phyloP scores from a whole-genome alignment of 2,113 vertebrate species.

The Apaloderma vittatum region DNA sequence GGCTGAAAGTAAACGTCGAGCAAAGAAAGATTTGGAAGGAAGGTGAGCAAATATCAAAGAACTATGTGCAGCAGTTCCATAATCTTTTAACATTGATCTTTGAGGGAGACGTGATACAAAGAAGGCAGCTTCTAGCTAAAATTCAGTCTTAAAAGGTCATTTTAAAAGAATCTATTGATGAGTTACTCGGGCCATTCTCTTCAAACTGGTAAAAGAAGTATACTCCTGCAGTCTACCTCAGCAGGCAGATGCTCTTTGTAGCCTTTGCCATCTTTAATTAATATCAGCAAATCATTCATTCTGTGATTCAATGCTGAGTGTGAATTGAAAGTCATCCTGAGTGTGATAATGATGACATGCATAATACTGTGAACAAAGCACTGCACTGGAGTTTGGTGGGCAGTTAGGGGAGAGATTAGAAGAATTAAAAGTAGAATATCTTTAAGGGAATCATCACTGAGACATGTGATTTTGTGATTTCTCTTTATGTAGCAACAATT shows the following conservation, averaged over 20 bases:
- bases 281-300: not conserved
- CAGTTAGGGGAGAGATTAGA: not conserved
- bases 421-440: not conserved
- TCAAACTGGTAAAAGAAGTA: not conserved
- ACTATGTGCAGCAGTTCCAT: not conserved
- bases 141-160: not conserved
- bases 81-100: not conserved
- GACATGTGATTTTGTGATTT: not conserved
- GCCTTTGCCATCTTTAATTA: not conserved
- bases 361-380: not conserved
- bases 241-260: not conserved
- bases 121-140: not conserved
- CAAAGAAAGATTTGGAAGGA: not conserved
- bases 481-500: not conserved
- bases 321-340: not conserved
- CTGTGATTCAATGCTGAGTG: not conserved
- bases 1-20: not conserved
- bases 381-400: not conserved
- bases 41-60: slow-evolving; percentile 17
- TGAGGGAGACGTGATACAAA: not conserved
- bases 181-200: not conserved
- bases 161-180: not conserved
- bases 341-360: not conserved
- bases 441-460: not conserved
- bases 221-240: not conserved